Base-by-base conservation (phyloP, 2,888 invertebrate species). In the Leptinotarsa juncta region DNA sequence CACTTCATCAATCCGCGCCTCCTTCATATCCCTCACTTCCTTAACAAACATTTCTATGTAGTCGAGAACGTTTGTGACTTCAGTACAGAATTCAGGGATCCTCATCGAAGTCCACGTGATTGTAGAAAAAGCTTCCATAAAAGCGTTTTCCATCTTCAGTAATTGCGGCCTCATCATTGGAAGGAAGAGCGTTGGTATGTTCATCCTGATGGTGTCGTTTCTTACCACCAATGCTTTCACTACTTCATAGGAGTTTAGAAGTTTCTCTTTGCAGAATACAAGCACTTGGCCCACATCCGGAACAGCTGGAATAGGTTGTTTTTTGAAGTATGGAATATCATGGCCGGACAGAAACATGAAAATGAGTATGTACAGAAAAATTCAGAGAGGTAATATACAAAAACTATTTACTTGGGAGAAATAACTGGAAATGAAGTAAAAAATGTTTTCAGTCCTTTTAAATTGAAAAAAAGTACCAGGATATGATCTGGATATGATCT, bases 71-170 rank as follows among this genome's bases (percentile, higher is more conserved):
- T 81, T 82, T 71, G 89, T 89, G 55, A 94, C 92, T 23, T 89
- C 88, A 1, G 89, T 88, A 81, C 92, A 93, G 83, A 92, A 92
- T 50, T 91, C 87, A 0, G 92, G 90, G 79, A 94, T 92, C 83
- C 93, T 93, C 80, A 94, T 90, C 0, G 96, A 96, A 0, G 94
- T 92, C 96, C 96, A 97, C 0, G 94, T 94, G 20, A 96, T 91
- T 1, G 92, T 92, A 0, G 94, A 93, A 15, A 96, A 87, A 1
- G 94, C 96, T 0, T 95, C 94, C 86, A 93, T 91, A 78, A 96
- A 92, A 0, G 92, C 91, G 69, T 90, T 89, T 77, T 95, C 94
- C 79, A 95, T 85, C 84, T 92, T 92, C 76, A 92, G 89, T 15
- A 95, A 87, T 75, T 92, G 91, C 4, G 92, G 90, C 69, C 92